Percentiles rank a stretch among this genome's conserved stretches.
These are phyloP conservation scores for Danio albolineatus DNA, from an alignment of 2,797 vertebrate genomes.

Conservation along the genomic window DNA sequence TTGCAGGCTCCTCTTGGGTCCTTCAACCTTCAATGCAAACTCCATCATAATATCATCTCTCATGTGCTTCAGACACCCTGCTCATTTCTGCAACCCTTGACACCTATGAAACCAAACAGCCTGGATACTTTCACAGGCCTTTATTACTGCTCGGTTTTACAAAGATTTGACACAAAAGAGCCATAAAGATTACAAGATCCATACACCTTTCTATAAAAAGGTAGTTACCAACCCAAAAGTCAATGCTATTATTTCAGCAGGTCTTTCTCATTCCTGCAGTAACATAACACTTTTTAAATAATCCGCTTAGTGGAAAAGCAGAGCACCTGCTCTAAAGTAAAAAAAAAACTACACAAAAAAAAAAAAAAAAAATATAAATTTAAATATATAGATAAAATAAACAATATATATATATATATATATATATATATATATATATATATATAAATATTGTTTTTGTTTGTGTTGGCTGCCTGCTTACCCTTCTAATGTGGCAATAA, in stretches of 20 bases:
- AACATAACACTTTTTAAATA: slow-evolving; percentile 57
- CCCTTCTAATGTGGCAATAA: neutral
- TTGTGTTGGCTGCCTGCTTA: neutral
- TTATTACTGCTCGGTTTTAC: slow-evolving; percentile 54
- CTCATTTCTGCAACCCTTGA: slow-evolving; percentile 63
- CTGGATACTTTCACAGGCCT: slow-evolving; percentile 44
- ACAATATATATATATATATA: no score
- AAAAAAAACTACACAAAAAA: neutral
- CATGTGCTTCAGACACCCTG: slow-evolving; percentile 63
- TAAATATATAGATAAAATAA: no score
- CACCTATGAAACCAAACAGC: slow-evolving; percentile 63
- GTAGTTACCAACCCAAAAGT: slow-evolving; percentile 50
- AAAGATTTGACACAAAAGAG: slow-evolving; percentile 60
- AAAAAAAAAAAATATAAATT: no score
- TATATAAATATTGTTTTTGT: no score
- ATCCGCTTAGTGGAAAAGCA: slow-evolving; percentile 39
- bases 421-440: no score
- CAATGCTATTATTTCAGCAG: slow-evolving; percentile 54
- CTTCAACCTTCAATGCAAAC: slow-evolving; percentile 63
- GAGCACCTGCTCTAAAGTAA: slow-evolving; percentile 47
- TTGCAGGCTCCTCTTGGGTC: slow-evolving; percentile 56
- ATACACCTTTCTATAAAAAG: slow-evolving; percentile 58
- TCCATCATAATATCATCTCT: slow-evolving; percentile 72
- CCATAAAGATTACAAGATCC: slow-evolving; percentile 59
- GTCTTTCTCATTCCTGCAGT: slow-evolving; percentile 58